Evolutionary conservation across 2,113 vertebrate species (phyloP).

Genomic region (Piprites chloris): DNA sequence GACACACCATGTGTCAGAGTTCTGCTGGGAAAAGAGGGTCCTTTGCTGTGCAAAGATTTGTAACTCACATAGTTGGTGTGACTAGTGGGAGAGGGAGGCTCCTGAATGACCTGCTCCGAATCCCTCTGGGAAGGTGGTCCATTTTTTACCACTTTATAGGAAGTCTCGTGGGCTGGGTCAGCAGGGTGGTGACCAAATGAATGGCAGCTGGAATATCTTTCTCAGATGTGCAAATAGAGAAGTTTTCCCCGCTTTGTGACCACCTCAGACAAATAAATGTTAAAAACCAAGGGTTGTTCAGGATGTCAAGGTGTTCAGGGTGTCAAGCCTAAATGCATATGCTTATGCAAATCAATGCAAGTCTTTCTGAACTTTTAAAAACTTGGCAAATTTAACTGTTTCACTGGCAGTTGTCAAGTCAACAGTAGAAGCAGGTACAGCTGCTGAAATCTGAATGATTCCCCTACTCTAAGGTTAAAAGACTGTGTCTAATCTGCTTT

Average conservation of each 20-base stretch:
- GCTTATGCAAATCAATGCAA: background rate
- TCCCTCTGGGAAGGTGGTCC: background rate
- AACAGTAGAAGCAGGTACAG: background rate
- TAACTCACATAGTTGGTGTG: background rate
- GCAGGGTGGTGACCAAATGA: background rate
- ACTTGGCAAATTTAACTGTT: background rate
- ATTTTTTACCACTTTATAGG: background rate
- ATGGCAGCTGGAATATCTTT: background rate
- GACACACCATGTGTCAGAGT: background rate
- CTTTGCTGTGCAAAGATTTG: background rate
- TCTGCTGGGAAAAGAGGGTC: background rate
- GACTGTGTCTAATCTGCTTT: background rate
- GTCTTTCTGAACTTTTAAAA: background rate
- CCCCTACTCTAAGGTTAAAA: background rate
- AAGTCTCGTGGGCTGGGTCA: background rate
- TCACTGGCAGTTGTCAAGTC: background rate
- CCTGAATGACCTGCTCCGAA: background rate
- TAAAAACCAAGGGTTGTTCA: background rate
- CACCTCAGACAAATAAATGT: accelerated
- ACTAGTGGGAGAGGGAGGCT: background rate
- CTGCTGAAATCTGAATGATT: background rate
- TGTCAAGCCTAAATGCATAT: background rate
- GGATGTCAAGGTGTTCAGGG: background rate
- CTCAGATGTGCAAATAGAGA: background rate
- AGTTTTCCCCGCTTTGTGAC: background rate